Evolutionary conservation across 2,888 invertebrate genomes (phyloP), one percentile per base, ranked within the genome.

Genomic region (Chironomus tentans): DNA sequence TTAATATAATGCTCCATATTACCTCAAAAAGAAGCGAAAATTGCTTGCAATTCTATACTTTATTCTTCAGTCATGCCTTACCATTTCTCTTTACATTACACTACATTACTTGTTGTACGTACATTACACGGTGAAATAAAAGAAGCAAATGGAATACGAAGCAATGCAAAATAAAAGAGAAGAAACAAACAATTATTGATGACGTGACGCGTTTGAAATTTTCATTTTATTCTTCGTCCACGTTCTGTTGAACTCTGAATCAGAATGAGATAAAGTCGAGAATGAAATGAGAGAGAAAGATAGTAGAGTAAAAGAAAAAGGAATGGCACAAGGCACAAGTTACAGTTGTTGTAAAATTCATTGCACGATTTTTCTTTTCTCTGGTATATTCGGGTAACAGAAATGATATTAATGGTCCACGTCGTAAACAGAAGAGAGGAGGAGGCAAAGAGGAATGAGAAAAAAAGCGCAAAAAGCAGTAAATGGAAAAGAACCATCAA

Each of bases 361-460:
- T 72, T 38, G 72, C 72, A 72, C 72, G 72, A 61, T 72, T 72
- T 50, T 72, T 56, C 56, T 56, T n/a, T 56, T 56, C 50, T 50
- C 15, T 56, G n/a, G 15, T 56, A 56, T 18, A 15, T 15, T 62
- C 28, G 61, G 72, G 72, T 62, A 72, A 62, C 61, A 72, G 72
- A 28, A 72, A 72, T 72, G 72, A 72, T 72, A 72, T 72, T 72
- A 72, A 72, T 72, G 72, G 62, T 72, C 72, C 72, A 72, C 72
- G 72, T 72, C 72, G 61, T 50, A 28, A 72, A 72, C 72, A 72
- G 50, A 72, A 28, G 38, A 62, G n/a, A 62, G 12, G 28, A 38
- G 28, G 28, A 38, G 28, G 28, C 38, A 6, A 15, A 28, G 48
- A 61, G n/a, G n/a, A 56, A 6, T 47, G 21, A 10, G 38, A 38